Percentiles rank a stretch among this genome's conserved stretches.
Conservation (phyloP, 2,888 invertebrate species). For the Cremastinae sp. region DNA sequence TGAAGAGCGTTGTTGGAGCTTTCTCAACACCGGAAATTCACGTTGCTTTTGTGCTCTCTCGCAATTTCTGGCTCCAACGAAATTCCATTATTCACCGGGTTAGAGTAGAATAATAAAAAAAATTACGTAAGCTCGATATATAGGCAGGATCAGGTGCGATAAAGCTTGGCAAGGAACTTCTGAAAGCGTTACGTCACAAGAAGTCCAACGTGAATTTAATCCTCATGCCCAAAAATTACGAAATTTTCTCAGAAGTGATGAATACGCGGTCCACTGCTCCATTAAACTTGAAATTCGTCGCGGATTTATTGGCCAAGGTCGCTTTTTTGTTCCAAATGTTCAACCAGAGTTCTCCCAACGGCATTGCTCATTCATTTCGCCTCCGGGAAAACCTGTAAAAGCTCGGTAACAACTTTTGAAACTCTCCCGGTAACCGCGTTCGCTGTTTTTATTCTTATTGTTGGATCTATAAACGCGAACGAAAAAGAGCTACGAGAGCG, state of each 20-base stretch:
- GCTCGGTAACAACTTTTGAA: not conserved
- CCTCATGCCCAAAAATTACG: conserved; percentile 54
- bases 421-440: too few relatives aligned
- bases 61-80: conserved; percentile 63
- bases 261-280: conserved; percentile 43
- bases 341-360: too few relatives aligned
- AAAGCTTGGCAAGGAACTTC: conserved; percentile 69
- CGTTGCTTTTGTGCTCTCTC: conserved; percentile 32
- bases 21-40: conserved; percentile 38
- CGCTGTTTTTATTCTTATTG: conserved; percentile 30
- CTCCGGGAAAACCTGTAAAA: not conserved
- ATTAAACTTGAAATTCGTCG: conserved; percentile 55
- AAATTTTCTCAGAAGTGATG: conserved; percentile 48
- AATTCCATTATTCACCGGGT: conserved; percentile 29
- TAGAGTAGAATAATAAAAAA: conserved; percentile 67
- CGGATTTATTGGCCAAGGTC: conserved; percentile 31
- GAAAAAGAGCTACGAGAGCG: conserved; percentile 3
- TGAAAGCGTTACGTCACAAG: conserved; percentile 69
- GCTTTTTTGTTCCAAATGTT: not conserved
- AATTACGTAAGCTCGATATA: conserved; percentile 68
- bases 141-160: conserved; percentile 57
- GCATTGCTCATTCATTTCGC: not conserved
- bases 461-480: not conserved
- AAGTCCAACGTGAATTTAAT: conserved; percentile 40
- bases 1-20: not conserved